These are phyloP conservation scores for Porites evermanni DNA, from an alignment of 92 coral and sea anemone genomes.

Conservation along the genomic window DNA sequence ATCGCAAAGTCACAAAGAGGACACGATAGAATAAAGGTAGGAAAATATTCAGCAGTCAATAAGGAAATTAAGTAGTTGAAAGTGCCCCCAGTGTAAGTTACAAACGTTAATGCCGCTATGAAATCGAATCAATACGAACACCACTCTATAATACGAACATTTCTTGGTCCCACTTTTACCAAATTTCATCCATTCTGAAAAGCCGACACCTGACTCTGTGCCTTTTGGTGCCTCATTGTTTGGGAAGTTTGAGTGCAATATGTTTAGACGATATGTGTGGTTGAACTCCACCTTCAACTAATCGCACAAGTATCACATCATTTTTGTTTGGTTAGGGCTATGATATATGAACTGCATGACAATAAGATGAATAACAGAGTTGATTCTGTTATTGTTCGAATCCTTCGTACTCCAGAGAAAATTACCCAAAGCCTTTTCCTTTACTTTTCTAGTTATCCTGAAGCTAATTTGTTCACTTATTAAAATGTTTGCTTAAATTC, in stretches of 20 bases:
- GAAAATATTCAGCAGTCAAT: neutral
- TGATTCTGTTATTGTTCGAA: neutral
- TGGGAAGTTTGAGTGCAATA: too few relatives aligned
- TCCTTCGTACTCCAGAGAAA: neutral
- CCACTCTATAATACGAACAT: too few relatives aligned
- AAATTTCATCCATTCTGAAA: too few relatives aligned
- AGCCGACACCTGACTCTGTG: too few relatives aligned
- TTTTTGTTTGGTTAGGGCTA: neutral
- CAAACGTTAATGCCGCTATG: too few relatives aligned
- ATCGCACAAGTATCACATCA: neutral
- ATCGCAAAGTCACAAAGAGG: conserved; percentile 55
- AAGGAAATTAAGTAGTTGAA: neutral
- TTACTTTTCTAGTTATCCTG: neutral
- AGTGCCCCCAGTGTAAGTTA: neutral
- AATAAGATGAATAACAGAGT: neutral
- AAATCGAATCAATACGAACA: too few relatives aligned
- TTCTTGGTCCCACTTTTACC: too few relatives aligned
- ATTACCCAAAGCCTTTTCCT: neutral
- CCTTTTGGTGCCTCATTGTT: too few relatives aligned
- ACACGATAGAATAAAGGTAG: conserved; percentile 67
- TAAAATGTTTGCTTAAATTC: conserved; percentile 3
- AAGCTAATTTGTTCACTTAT: conserved; percentile 7
- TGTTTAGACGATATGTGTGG: too few relatives aligned
- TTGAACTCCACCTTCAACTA: neutral
- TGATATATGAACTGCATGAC: neutral